Evolutionary conservation across 2,113 vertebrate species (phyloP), one percentile per base, ranked within the genome.

Genomic region (Eulemur rufifrons): DNA sequence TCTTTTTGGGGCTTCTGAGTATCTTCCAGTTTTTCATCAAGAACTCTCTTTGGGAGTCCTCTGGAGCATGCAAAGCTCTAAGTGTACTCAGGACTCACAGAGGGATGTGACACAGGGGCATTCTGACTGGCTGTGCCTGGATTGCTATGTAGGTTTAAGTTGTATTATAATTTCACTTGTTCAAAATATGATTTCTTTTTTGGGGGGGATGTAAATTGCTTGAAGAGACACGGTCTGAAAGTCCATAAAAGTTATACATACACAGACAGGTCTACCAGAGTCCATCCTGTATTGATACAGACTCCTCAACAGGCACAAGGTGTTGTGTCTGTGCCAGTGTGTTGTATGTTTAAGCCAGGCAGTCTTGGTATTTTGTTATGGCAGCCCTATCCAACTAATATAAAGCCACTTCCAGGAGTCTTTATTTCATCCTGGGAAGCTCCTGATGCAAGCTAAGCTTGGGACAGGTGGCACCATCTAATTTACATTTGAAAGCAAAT

Each of bases 401-500:
- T 2, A 52, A 91, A 56, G 76, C 25, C 17, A 78, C 45, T 83
- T 86, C 45, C n/a, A 80, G 42, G 39, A 80, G 47, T 68, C 59
- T 93, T 34, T 20, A 59, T 95, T 89, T 74, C 39, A 89, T 56
- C n/a, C 84, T 66, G 12, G 21, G 66, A 91, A 77, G 69, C 34
- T 45, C 27, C 37, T 59, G 52, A 78, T 54, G 87, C 69, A 94
- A 77, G 88, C 88, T 64, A 90, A 91, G 61, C 76, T 77, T 50
- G 34, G 45, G 77, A 32, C 86, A 37, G 77, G 39, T 32, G 39
- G 8, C 76, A 10, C 50, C 0, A 1, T 86, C 6, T 45, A 47
- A 56, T 78, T 87, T 64, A 83, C 20, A 32, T 91, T 78, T 94
- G 87, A 94, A 84, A 97, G 68, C 34, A 78, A 82, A 34, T 83